phyloP scores from a whole-genome alignment of 2,888 invertebrate genomes.

The Ophonus ardosiacus region DNA sequence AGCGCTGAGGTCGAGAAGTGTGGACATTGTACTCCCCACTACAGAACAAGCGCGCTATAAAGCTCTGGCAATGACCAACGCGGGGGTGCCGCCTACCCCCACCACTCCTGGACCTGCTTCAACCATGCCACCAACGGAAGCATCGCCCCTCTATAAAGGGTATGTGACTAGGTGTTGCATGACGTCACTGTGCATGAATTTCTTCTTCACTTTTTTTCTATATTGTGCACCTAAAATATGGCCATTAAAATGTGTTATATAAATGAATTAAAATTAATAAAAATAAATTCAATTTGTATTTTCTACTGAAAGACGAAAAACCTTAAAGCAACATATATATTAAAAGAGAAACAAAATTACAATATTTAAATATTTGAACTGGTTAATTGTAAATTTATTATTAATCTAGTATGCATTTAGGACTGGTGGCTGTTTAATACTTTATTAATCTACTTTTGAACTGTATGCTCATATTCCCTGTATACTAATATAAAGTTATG shows the following conservation, averaged over 20 bases:
- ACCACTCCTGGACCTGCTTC: conserved; percentile 67
- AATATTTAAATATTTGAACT: neutral
- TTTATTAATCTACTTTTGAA: conserved; percentile 22
- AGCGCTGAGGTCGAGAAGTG: conserved; percentile 87
- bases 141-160: conserved; percentile 72
- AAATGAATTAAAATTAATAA: too few relatives aligned
- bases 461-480: too few relatives aligned
- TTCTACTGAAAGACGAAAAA: too few relatives aligned
- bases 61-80: conserved; percentile 82
- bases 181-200: conserved; percentile 23
- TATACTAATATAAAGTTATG: neutral
- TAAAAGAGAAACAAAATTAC: neutral
- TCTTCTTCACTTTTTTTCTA: neutral
- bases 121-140: conserved; percentile 65
- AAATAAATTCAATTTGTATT: too few relatives aligned
- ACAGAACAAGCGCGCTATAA: conserved; percentile 91
- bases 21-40: conserved; percentile 92
- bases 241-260: too few relatives aligned
- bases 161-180: conserved; percentile 70
- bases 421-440: neutral
- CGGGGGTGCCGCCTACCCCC: conserved; percentile 75
- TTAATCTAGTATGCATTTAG: conserved; percentile 2
- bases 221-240: too few relatives aligned
- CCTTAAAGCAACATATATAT: too few relatives aligned
- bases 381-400: neutral